phyloP scores from a whole-genome alignment of 2,797 vertebrate species.

The Tamandua tetradactyla region DNA sequence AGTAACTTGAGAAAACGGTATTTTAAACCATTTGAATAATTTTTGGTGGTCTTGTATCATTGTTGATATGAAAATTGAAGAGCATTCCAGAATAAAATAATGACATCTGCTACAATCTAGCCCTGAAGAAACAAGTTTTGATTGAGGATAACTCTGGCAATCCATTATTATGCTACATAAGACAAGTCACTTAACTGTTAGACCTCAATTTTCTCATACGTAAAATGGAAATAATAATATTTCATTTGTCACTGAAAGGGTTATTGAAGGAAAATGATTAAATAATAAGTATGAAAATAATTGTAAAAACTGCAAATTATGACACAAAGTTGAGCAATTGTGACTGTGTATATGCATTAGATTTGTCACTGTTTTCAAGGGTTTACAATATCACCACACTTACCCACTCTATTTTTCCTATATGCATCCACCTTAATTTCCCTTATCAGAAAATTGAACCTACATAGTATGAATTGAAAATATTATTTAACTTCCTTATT shows the following conservation, averaged over 20 bases:
- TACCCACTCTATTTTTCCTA: not conserved
- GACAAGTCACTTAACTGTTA: not conserved
- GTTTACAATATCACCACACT: not conserved
- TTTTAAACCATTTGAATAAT: constrained; percentile 37
- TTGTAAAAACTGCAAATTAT: not conserved
- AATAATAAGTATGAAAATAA: constrained; percentile 14
- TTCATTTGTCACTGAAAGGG: not conserved
- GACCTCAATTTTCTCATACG: not conserved
- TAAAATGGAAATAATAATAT: not conserved
- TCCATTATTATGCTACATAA: not conserved
- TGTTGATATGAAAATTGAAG: not conserved
- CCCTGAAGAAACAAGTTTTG: not conserved
- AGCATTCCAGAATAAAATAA: not conserved
- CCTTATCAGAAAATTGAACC: not conserved
- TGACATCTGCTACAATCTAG: not conserved
- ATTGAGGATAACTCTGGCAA: not conserved
- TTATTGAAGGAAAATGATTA: constrained; percentile 2
- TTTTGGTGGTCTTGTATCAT: not conserved
- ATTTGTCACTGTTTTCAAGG: not conserved
- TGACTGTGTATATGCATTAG: not conserved
- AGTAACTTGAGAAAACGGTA: not conserved
- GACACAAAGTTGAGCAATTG: not conserved
- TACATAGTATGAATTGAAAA: not conserved
- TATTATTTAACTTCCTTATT: not conserved
- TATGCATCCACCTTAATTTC: not conserved